Base-by-base conservation (phyloP, 2,888 invertebrate genomes). In the Netelia virgata region DNA sequence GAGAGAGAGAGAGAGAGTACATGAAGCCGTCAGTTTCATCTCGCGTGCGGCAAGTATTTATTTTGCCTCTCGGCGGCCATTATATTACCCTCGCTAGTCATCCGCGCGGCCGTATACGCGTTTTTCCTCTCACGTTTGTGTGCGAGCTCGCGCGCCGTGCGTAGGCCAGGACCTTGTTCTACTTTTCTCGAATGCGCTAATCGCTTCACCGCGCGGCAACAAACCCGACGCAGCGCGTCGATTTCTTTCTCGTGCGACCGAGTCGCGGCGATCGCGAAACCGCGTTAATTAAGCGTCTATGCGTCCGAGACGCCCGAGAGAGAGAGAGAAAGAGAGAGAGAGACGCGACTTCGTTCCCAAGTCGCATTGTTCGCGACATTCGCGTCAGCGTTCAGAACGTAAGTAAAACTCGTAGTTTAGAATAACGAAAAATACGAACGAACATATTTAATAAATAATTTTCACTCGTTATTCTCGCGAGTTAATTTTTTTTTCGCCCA, bases 161-260 rank as follows among this genome's bases (percentile, higher is more conserved):
- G 64, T 82, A 74, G 66, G 57, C 78, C 82, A 73, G 81, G 82
- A 84, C 87, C 87, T 87, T 84, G 87, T 87, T 87, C 87, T 73
- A 87, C 86, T 84, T 87, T 87, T 87, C 61, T 63, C 83, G 16
- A 20, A 55, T 72, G 79, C 81, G 82, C 82, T 86, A 86, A 86
- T 86, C 86, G 83, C 82, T 66, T 57, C 50, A 59, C 57, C 77
- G 72, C 70, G 78, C 59, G 61, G 43, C 57, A 53, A 14, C 74
- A 53, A n/a, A 55, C 59, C 18, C 47, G 70, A 41, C 64, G 77
- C 43, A 41, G n/a, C 23, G 53, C 23, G 18, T 23, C 8, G 10
- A 63, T 81, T 83, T 83, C 79, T 86, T 86, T 84, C 86, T 80
- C 64, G 43, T 23, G 28, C 16, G 20, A 41, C n/a, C 23, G n/a